phyloP scores from a whole-genome alignment of 1,140 invertebrate species.

The Mylabris phalerata region DNA sequence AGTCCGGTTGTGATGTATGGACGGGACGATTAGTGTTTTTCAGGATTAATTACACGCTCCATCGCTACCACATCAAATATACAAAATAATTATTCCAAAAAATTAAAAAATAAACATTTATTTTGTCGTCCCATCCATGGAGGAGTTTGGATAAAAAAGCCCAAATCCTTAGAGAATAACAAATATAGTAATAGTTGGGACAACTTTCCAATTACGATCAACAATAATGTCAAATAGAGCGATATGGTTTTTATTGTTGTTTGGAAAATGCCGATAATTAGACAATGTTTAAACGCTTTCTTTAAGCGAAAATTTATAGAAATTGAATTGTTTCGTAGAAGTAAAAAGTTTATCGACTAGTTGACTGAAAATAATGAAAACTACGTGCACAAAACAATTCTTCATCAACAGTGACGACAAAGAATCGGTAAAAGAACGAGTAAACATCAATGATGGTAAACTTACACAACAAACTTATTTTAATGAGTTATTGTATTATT shows the following conservation, averaged over 20 bases:
- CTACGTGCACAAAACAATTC: constrained; percentile 7
- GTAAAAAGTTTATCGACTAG: too few species aligned
- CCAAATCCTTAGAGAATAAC: too few species aligned
- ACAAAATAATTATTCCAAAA: constrained; percentile 1
- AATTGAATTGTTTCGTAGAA: too few species aligned
- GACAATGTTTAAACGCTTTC: neutral
- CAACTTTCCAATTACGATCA: too few species aligned
- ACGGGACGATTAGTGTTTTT: constrained; percentile 16
- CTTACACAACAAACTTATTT: constrained; percentile 1
- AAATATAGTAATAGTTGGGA: too few species aligned
- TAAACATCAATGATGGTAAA: too few species aligned
- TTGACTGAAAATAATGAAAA: too few species aligned
- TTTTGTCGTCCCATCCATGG: too few species aligned
- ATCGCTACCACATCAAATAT: constrained; percentile 5
- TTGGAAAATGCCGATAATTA: neutral
- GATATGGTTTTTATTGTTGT: neutral
- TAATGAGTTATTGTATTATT: constrained; percentile 9
- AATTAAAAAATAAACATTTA: neutral
- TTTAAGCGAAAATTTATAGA: neutral
- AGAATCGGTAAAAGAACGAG: too few species aligned
- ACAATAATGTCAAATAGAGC: too few species aligned
- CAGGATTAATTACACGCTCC: constrained; percentile 19
- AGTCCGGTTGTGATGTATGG: constrained; percentile 12
- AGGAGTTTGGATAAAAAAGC: too few species aligned
- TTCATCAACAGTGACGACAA: too few species aligned